These are phyloP conservation scores for Hydrolagus affinis DNA, from an alignment of 2,113 vertebrate genomes.

Conservation along the genomic window DNA sequence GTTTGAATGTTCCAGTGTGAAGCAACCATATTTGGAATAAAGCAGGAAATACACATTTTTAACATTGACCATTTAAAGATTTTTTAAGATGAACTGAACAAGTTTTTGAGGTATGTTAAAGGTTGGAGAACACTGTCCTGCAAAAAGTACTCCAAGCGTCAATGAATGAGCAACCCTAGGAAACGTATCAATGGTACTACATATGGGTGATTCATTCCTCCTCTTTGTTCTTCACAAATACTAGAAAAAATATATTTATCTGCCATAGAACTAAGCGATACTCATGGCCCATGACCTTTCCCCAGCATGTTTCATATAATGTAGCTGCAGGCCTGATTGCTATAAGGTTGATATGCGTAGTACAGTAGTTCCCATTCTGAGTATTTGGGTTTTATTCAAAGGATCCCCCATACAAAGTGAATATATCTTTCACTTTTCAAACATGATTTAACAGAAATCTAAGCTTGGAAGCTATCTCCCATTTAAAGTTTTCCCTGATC, in stretches of 20 bases:
- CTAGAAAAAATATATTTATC: slow-evolving; percentile 2
- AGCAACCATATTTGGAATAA: not conserved
- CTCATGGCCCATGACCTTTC: not conserved
- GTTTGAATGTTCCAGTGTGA: not conserved
- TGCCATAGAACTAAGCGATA: not conserved
- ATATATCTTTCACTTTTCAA: not conserved
- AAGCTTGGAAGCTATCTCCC: no score
- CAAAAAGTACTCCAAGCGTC: not conserved
- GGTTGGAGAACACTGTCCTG: not conserved
- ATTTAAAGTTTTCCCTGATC: no score
- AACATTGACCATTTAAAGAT: no score
- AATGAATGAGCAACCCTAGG: not conserved
- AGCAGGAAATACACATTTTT: not conserved
- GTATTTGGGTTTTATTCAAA: not conserved
- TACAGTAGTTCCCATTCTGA: not conserved
- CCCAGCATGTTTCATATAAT: not conserved
- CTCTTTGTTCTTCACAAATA: slow-evolving; percentile 1
- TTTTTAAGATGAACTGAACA: not conserved
- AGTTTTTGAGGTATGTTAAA: not conserved
- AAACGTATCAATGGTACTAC: not conserved
- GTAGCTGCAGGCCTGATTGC: not conserved
- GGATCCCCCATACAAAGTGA: not conserved
- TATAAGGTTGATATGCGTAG: not conserved
- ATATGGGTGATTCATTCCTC: not conserved
- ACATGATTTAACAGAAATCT: not conserved